Evolutionary conservation across 2,888 invertebrate genomes (phyloP), one percentile per base, ranked within the genome.

Genomic region (Lycia hirtaria): DNA sequence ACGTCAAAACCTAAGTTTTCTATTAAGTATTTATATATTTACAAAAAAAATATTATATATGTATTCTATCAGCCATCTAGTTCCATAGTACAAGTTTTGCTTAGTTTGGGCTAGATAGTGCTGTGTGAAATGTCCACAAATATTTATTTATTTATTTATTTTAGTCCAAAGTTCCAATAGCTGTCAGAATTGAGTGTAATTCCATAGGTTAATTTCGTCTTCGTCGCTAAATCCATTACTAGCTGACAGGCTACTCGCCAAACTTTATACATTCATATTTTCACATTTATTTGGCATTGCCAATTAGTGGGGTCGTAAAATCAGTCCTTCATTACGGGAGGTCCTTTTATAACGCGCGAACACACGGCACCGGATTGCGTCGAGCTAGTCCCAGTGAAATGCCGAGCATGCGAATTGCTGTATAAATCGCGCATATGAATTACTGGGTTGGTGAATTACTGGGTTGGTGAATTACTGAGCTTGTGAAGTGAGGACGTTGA

Each of bases 281-380:
- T 74, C 73, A 78, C 75, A 77, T 85, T 85, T 82, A 87, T 86
- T 85, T 78, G 77, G 80, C 78, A 81, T 80, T 79, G 78, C 85
- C 87, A 87, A 87, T 88, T 87, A 88, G 87, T 78, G 66, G 75
- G 73, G 76, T 76, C 84, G 80, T 88, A 87, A 88, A 86, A 78
- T 71, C 71, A 68, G 63, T 60, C 57, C 56, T 68, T 73, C 75
- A 77, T 84, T 83, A 85, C 78, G 78, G 85, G 86, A 58, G 57
- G 57, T 58, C 57, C 66, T 60, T 73, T 72, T 72, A 69, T 71
- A 66, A 59, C 26, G 57, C 45, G 50, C 33, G 41, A 48, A 72
- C 65, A 72, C 40, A 78, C 69, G 68, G 67, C 51, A 22, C 33
- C 17, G 40, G 20, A 65, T 64, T 70, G 61, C 64, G 55, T 24